Evolutionary conservation across 2,113 vertebrate genomes (phyloP).

Genomic region (Shinisaurus crocodilurus): DNA sequence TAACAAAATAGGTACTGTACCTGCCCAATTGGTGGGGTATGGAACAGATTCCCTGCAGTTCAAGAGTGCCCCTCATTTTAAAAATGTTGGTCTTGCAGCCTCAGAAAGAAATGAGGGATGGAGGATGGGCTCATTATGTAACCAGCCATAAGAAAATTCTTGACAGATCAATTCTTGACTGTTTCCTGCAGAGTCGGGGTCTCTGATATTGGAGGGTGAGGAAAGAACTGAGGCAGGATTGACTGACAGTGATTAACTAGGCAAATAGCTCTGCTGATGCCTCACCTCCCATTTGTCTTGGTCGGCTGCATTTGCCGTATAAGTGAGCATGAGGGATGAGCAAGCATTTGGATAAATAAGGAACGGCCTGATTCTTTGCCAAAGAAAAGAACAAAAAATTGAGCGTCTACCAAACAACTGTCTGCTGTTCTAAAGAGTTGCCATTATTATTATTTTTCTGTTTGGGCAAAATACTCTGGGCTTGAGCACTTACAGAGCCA

Average conservation of each 20-base stretch:
- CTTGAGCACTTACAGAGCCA: neutral
- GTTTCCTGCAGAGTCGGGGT: neutral
- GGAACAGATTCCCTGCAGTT: neutral
- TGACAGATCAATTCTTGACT: neutral
- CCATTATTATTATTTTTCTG: neutral
- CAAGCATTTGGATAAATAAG: constrained; percentile 7
- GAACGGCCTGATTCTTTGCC: neutral
- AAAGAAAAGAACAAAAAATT: neutral
- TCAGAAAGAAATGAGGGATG: neutral
- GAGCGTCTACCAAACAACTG: neutral
- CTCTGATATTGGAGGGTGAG: neutral
- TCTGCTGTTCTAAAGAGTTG: neutral
- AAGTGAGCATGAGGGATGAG: constrained; percentile 5
- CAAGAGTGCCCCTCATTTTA: neutral
- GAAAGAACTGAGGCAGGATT: neutral
- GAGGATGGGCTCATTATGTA: neutral
- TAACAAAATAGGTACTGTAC: neutral
- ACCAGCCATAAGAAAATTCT: neutral
- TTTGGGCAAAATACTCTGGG: no score
- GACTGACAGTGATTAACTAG: constrained; percentile 17
- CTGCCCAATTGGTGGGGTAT: neutral
- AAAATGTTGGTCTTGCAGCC: neutral
- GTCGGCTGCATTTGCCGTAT: neutral
- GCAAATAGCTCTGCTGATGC: neutral
- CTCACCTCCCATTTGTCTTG: constrained; percentile 15